Evolutionary conservation across 2,113 vertebrate genomes (phyloP).

Genomic region (Daboia siamensis): DNA sequence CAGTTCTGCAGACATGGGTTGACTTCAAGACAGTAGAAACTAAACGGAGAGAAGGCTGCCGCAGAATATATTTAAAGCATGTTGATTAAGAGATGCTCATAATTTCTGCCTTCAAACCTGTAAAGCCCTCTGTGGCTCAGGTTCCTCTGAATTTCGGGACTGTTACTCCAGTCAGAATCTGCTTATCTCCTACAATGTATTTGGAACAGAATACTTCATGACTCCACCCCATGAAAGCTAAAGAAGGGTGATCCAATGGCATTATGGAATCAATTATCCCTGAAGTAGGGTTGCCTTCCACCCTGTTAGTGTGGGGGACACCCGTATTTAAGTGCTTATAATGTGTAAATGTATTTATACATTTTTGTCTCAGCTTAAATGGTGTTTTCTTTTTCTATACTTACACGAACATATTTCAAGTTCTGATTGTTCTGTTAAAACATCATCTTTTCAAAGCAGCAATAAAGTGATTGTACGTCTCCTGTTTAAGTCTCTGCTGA

Average conservation of each 20-base stretch:
- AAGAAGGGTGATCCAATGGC: not conserved
- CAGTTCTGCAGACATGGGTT: not conserved
- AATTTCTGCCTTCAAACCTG: not conserved
- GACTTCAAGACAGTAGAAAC: not conserved
- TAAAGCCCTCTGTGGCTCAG: not conserved
- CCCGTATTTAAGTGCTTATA: not conserved
- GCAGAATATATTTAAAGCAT: slow-evolving; percentile 14
- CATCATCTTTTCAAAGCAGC: not conserved
- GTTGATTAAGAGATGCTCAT: not conserved
- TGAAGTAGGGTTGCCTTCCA: not conserved
- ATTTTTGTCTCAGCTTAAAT: slow-evolving; percentile 10
- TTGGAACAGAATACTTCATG: not conserved
- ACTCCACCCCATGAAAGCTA: not conserved
- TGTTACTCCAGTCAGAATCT: not conserved
- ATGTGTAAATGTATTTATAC: not conserved
- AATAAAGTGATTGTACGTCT: not conserved
- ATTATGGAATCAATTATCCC: not conserved
- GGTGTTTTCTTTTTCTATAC: not conserved
- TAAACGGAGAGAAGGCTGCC: not conserved
- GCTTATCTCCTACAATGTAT: not conserved
- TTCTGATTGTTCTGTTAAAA: not conserved
- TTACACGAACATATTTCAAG: not conserved
- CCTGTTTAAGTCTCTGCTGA: not conserved
- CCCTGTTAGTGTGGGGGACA: not conserved
- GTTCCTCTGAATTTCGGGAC: not conserved